Evolutionary conservation across 2,113 vertebrate genomes (phyloP).

Genomic region (Ammospiza caudacuta): DNA sequence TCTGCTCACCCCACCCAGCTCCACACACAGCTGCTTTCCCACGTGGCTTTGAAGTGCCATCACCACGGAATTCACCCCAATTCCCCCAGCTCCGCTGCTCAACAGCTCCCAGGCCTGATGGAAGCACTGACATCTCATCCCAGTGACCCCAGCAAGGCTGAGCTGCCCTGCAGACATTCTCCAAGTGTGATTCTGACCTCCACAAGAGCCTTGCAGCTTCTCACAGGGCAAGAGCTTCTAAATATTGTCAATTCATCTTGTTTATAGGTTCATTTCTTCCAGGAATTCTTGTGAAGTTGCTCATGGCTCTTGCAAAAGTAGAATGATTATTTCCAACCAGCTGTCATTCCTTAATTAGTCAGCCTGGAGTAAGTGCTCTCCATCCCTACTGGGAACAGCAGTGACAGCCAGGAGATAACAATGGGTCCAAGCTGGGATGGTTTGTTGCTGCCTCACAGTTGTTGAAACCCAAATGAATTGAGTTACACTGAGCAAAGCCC

Average conservation of each 20-base stretch:
- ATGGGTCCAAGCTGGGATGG: not conserved
- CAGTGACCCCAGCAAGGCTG: not conserved
- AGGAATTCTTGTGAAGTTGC: slow-evolving; percentile 31
- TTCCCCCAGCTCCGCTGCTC: not conserved
- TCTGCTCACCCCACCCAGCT: not conserved
- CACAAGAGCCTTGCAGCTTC: not conserved
- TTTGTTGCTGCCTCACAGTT: not conserved
- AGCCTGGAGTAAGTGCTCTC: not conserved
- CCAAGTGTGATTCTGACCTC: rapidly evolving
- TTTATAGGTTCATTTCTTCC: not conserved
- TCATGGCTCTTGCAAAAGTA: slow-evolving; percentile 29
- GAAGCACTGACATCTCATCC: not conserved
- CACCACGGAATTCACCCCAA: rapidly evolving
- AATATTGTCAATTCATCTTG: not conserved
- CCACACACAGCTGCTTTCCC: not conserved
- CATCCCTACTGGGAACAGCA: not conserved
- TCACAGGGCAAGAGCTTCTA: not conserved
- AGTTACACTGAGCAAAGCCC: not conserved
- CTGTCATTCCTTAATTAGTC: slow-evolving; percentile 46
- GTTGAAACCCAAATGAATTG: not conserved
- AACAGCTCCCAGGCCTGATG: not conserved
- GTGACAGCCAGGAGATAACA: not conserved
- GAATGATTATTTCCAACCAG: slow-evolving; percentile 31
- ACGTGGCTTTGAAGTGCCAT: not conserved
- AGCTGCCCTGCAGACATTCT: not conserved